These are phyloP conservation scores for Dreissena rostriformis DNA, from an alignment of 1,140 invertebrate genomes.

Conservation along the genomic window DNA sequence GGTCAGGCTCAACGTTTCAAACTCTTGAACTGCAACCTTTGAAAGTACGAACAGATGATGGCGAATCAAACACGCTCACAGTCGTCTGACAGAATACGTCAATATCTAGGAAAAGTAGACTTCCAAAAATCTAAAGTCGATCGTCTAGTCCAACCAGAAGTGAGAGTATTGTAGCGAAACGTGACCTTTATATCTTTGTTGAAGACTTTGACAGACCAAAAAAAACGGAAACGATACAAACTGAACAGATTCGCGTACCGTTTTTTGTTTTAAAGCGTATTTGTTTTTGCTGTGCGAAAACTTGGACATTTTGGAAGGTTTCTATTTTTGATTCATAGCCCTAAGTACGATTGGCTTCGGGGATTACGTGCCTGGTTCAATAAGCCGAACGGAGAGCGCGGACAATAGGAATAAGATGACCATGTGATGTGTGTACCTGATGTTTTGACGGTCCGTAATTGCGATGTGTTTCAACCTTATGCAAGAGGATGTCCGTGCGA, in stretches of 20 bases:
- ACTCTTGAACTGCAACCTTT: background rate
- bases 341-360: slow-evolving; percentile 92
- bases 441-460: slow-evolving; percentile 97
- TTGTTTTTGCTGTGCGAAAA: slow-evolving; percentile 81
- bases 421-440: slow-evolving; percentile 79
- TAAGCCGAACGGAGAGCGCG: slow-evolving; percentile 82
- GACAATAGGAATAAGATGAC: slow-evolving; percentile 69
- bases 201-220: slow-evolving; percentile 66
- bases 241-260: slow-evolving; percentile 74
- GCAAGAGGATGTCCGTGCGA: slow-evolving; percentile 92
- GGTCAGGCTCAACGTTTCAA: background rate
- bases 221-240: slow-evolving; percentile 22
- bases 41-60: background rate
- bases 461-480: slow-evolving; percentile 99
- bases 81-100: background rate
- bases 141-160: slow-evolving; percentile 13
- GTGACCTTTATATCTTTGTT: slow-evolving; percentile 36
- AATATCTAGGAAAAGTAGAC: background rate
- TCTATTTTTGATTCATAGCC: slow-evolving; percentile 97
- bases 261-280: slow-evolving; percentile 74
- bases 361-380: slow-evolving; percentile 94
- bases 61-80: slow-evolving; percentile 7
- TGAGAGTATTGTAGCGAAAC: background rate
- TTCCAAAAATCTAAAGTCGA: background rate
- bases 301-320: slow-evolving; percentile 95